Conservation (phyloP, 2,797 vertebrate species). For the Selene dorsalis region DNA sequence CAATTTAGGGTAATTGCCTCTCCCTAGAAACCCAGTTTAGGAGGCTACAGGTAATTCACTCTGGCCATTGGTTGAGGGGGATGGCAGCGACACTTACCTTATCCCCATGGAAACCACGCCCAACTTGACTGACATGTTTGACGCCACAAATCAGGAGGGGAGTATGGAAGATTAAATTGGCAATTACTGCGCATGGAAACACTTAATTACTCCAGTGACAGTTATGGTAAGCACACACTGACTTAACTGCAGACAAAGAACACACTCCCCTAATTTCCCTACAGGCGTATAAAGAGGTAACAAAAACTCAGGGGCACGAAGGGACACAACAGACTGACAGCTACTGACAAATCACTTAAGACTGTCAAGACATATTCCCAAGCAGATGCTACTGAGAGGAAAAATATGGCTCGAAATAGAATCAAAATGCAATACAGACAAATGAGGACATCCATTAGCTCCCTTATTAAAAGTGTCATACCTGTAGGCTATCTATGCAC, state of each 20-base stretch:
- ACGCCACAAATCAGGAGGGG: slow-evolving; percentile 43
- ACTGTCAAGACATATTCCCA: neutral
- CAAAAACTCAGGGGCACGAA: slow-evolving; percentile 10
- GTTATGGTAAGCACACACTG: slow-evolving; percentile 39
- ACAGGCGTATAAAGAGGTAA: slow-evolving; percentile 32
- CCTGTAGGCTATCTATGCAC: too few species aligned
- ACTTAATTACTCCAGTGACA: slow-evolving; percentile 67
- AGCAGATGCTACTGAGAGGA: neutral
- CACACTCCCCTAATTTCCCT: slow-evolving; percentile 48
- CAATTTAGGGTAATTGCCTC: slow-evolving; percentile 67
- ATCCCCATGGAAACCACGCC: slow-evolving; percentile 74
- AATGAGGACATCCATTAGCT: neutral
- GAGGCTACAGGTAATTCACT: slow-evolving; percentile 65
- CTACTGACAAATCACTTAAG: slow-evolving; percentile 25
- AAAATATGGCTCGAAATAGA: slow-evolving; percentile 14
- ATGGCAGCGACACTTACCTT: slow-evolving; percentile 53
- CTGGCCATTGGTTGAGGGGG: slow-evolving; percentile 42
- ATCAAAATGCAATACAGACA: neutral
- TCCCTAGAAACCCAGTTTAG: slow-evolving; percentile 70
- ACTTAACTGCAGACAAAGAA: slow-evolving; percentile 44
- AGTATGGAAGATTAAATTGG: slow-evolving; percentile 66
- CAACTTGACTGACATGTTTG: slow-evolving; percentile 63
- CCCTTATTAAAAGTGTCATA: neutral
- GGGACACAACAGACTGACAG: slow-evolving; percentile 37
- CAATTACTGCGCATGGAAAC: slow-evolving; percentile 71